phyloP scores from a whole-genome alignment of 1,140 invertebrate genomes.

The Leptopilina clavipes region DNA sequence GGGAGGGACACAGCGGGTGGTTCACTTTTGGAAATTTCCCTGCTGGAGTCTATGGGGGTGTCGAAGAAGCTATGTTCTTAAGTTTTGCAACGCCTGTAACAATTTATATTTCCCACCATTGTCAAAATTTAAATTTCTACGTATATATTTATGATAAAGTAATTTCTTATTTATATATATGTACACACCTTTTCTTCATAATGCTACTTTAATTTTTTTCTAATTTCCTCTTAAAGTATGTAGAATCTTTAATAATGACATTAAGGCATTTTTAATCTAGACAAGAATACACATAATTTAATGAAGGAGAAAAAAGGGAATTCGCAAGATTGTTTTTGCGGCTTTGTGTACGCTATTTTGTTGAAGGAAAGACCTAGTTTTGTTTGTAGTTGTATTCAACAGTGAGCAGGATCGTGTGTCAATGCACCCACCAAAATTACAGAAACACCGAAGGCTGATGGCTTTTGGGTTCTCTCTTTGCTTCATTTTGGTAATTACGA shows the following conservation, averaged over 20 bases:
- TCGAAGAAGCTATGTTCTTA: conserved; percentile 18
- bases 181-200: background rate
- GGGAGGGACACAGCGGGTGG: conserved; percentile 60
- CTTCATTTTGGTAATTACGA: conserved; percentile 65
- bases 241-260: background rate
- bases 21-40: conserved; percentile 59
- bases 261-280: background rate
- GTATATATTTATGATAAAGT: too few relatives aligned
- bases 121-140: conserved; percentile 4
- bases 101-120: background rate
- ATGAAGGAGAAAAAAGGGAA: background rate
- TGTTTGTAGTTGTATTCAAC: background rate
- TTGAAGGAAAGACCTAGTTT: background rate
- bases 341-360: background rate
- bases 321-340: conserved; percentile 5
- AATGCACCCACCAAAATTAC: conserved; percentile 63
- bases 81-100: conserved; percentile 15
- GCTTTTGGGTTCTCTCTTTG: conserved; percentile 60
- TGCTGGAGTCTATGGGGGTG: conserved; percentile 22
- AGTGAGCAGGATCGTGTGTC: conserved; percentile 46
- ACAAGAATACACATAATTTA: too few relatives aligned
- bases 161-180: background rate
- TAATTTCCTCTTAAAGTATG: too few relatives aligned
- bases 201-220: too few relatives aligned
- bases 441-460: conserved; percentile 62